Evolutionary conservation across 2,888 invertebrate genomes (phyloP).

Genomic region (Dolichomitus sp.): DNA sequence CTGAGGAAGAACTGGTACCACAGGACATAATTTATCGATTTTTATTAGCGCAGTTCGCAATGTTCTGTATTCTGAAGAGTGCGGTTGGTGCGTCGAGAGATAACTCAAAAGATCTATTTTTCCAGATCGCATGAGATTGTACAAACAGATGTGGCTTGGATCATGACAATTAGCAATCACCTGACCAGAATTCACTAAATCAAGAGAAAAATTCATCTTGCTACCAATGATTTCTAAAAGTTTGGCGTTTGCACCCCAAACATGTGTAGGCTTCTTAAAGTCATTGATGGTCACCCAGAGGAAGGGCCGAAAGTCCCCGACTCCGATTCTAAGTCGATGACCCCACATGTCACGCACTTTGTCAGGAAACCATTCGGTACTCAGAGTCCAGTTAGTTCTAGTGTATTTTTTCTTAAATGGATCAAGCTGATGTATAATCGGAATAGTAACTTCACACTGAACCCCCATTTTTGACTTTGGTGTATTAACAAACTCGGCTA

Average conservation of each 20-base stretch:
- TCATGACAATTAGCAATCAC: background rate
- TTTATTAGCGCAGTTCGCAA: slow-evolving; percentile 37
- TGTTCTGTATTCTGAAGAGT: background rate
- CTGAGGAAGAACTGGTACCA: slow-evolving; percentile 53
- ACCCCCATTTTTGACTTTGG: background rate
- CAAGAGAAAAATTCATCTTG: slow-evolving; percentile 67
- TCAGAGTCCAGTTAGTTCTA: slow-evolving; percentile 32
- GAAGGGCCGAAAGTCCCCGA: slow-evolving; percentile 30
- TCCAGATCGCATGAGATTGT: slow-evolving; percentile 23
- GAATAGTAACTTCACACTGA: background rate
- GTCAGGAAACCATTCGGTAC: slow-evolving; percentile 63
- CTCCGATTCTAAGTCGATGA: slow-evolving; percentile 58
- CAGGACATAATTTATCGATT: slow-evolving; percentile 52
- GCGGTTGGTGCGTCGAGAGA: background rate
- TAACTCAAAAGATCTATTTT: slow-evolving; percentile 41
- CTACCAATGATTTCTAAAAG: slow-evolving; percentile 13
- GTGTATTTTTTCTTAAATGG: slow-evolving; percentile 62
- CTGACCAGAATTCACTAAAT: background rate
- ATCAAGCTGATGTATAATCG: slow-evolving; percentile 67
- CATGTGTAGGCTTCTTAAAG: background rate
- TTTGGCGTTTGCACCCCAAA: slow-evolving; percentile 42
- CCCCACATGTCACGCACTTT: slow-evolving; percentile 68
- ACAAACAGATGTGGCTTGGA: background rate
- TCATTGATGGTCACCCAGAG: slow-evolving; percentile 5
- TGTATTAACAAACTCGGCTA: slow-evolving; percentile 56